These are phyloP conservation scores for Coptodon bakossiorum DNA, from an alignment of 2,113 vertebrate genomes.

Conservation along the genomic window DNA sequence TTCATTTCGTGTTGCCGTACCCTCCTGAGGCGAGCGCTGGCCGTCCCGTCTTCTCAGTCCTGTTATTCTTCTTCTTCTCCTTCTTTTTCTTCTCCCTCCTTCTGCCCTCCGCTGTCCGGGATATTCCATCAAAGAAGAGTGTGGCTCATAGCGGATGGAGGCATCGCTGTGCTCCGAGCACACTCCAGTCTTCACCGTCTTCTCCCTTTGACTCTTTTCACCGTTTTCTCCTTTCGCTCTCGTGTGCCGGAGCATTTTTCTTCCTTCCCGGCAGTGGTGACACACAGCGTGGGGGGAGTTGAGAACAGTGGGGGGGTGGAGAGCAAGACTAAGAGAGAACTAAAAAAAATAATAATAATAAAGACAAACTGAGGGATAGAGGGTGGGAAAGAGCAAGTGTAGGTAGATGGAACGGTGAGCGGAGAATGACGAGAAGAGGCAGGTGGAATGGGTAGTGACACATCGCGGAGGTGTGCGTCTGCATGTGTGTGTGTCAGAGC, in stretches of 20 bases:
- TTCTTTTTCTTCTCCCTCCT: conserved; percentile 12
- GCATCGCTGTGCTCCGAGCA: neutral
- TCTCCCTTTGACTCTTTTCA: conserved; percentile 8
- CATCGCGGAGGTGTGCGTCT: conserved; percentile 57
- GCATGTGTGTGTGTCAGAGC: conserved; percentile 45
- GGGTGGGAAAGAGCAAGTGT: conserved; percentile 25
- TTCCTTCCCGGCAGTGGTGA: conserved; percentile 40
- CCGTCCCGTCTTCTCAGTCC: conserved; percentile 17
- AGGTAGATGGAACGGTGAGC: conserved; percentile 43
- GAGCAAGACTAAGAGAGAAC: neutral
- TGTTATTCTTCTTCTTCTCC: conserved; percentile 6
- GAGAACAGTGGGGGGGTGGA: conserved; percentile 5
- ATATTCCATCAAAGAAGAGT: conserved; percentile 55
- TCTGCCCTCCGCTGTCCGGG: conserved; percentile 19
- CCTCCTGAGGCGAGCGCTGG: conserved; percentile 12
- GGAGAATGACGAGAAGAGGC: conserved; percentile 49
- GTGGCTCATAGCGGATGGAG: neutral
- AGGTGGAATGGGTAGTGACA: conserved; percentile 60
- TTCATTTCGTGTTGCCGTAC: conserved; percentile 32
- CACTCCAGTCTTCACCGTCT: neutral
- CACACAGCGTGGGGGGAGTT: conserved; percentile 33
- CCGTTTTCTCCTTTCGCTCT: neutral
- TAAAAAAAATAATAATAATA: neutral
- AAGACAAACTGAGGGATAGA: neutral
- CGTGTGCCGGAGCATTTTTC: conserved; percentile 25